These are phyloP conservation scores for Sardina pilchardus DNA, from an alignment of 2,113 vertebrate species.

Conservation along the genomic window DNA sequence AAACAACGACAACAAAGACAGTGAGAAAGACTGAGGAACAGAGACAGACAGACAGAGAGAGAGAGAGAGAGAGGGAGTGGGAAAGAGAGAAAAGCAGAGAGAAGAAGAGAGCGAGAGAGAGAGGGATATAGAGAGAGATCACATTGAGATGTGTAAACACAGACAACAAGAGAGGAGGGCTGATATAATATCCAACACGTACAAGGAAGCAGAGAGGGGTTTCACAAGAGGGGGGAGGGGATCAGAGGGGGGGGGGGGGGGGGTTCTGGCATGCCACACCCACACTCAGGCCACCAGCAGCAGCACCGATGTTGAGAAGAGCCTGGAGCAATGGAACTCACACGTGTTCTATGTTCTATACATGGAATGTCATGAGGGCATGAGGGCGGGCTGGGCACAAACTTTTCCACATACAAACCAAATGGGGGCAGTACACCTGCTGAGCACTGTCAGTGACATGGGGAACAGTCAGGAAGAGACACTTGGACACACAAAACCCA, in stretches of 20 bases:
- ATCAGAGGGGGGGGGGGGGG: background rate
- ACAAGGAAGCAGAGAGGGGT: background rate
- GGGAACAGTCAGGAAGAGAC: constrained; percentile 42
- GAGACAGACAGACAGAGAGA: background rate
- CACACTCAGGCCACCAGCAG: background rate
- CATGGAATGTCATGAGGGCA: constrained; percentile 37
- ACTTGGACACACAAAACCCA: constrained; percentile 21
- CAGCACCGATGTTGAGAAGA: constrained; percentile 53
- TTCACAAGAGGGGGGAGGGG: background rate
- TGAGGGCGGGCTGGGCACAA: background rate
- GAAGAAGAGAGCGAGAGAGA: constrained; percentile 19
- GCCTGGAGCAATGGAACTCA: constrained; percentile 2
- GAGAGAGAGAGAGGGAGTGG: background rate
- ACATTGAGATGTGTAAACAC: background rate
- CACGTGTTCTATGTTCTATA: background rate
- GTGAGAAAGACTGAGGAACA: background rate
- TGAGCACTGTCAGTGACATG: constrained; percentile 4
- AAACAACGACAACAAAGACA: background rate
- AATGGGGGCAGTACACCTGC: background rate
- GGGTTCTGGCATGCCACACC: background rate
- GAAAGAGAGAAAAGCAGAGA: background rate
- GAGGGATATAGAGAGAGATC: background rate
- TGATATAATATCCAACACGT: background rate
- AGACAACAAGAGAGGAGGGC: background rate
- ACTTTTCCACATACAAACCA: background rate